phyloP scores from a whole-genome alignment of 2,113 vertebrate species.

The Hippocampus guttulatus region DNA sequence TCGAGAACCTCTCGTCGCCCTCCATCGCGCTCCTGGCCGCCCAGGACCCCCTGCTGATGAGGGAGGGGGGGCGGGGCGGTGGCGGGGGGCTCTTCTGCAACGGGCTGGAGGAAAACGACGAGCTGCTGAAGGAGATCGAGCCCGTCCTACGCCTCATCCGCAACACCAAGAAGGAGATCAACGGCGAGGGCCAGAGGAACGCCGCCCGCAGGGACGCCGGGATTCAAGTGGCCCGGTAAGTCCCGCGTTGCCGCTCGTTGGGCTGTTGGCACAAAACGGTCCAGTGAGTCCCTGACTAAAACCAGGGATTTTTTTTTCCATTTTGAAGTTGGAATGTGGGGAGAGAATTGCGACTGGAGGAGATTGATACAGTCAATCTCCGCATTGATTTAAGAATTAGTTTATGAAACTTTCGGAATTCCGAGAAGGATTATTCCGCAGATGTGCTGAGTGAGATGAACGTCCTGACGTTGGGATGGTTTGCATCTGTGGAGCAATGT shows the following conservation, averaged over 20 bases:
- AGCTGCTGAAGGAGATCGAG: conserved; percentile 89
- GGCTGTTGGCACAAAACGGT: too few relatives aligned
- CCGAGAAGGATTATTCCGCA: too few relatives aligned
- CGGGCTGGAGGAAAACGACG: conserved; percentile 76
- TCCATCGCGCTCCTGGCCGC: conserved; percentile 52
- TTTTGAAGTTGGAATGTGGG: too few relatives aligned
- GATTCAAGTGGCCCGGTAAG: conserved; percentile 92
- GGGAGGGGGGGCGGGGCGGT: conserved; percentile 51
- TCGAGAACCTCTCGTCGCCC: conserved; percentile 72
- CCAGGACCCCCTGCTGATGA: conserved; percentile 59
- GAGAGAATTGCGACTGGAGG: too few relatives aligned
- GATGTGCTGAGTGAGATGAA: too few relatives aligned
- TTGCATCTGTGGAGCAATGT: too few relatives aligned
- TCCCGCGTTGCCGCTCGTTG: neutral
- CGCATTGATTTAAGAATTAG: too few relatives aligned
- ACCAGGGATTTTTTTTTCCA: too few relatives aligned
- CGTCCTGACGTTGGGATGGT: too few relatives aligned
- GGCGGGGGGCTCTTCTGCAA: conserved; percentile 67
- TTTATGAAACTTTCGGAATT: too few relatives aligned
- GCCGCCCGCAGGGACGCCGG: conserved; percentile 79
- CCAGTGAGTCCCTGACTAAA: too few relatives aligned
- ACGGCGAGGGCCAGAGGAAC: conserved; percentile 71
- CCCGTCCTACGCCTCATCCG: conserved; percentile 86
- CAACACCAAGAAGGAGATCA: conserved; percentile 72
- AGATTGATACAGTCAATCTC: too few relatives aligned